Evolutionary conservation across 2,888 invertebrate genomes (phyloP).

Genomic region (Mythimna loreyi): DNA sequence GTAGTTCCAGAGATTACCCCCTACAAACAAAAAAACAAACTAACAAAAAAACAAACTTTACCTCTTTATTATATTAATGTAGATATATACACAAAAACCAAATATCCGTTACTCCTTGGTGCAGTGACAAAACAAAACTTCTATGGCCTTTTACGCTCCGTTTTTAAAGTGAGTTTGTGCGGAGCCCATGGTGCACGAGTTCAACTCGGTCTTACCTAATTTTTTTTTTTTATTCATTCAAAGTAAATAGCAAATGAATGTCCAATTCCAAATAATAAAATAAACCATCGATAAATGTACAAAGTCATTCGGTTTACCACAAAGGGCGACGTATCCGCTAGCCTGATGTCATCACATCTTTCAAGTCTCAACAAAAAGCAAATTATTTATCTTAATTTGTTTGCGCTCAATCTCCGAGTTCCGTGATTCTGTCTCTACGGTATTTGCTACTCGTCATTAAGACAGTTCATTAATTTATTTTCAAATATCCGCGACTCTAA

Average conservation of each 20-base stretch:
- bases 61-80: no score
- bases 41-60: no score
- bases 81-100: no score
- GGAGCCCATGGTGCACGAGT: not conserved
- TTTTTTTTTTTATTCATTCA: not conserved
- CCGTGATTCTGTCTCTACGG: constrained; percentile 18
- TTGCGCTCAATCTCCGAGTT: constrained; percentile 29
- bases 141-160: no score
- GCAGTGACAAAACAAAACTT: no score
- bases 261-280: not conserved
- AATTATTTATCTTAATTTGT: constrained; percentile 44
- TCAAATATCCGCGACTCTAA: constrained; percentile 35
- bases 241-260: not conserved
- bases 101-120: no score
- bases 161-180: no score
- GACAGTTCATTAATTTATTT: constrained; percentile 55
- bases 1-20: no score
- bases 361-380: constrained; percentile 22
- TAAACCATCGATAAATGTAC: not conserved
- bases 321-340: constrained; percentile 3
- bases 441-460: constrained; percentile 43
- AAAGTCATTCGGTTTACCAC: not conserved
- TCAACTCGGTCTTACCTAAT: not conserved
- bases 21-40: no score
- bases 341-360: constrained; percentile 32